Evolutionary conservation across 2,888 invertebrate species (phyloP).

Genomic region (Prostheceraeus crozeri): DNA sequence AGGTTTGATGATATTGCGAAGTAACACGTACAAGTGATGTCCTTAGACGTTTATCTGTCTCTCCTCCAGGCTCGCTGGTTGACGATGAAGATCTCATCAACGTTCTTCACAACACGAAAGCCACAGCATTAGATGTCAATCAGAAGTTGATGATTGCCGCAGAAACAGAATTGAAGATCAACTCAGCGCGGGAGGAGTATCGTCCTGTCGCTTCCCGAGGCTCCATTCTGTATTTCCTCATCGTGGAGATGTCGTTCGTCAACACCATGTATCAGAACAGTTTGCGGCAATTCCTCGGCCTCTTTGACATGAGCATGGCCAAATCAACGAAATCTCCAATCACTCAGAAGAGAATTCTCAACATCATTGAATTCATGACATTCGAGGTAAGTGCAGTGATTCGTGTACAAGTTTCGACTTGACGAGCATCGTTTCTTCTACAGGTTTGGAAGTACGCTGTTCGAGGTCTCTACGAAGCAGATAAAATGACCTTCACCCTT

Average conservation of each 20-base stretch:
- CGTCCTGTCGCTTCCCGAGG: conserved; percentile 86
- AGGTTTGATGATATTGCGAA: too few species aligned
- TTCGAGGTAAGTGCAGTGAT: too few species aligned
- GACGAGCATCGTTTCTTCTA: too few species aligned
- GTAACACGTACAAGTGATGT: too few species aligned
- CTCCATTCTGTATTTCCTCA: conserved; percentile 85
- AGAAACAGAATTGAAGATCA: conserved; percentile 63
- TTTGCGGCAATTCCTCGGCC: conserved; percentile 79
- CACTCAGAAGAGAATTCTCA: conserved; percentile 69
- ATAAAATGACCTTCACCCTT: conserved; percentile 81
- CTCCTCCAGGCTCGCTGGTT: conserved; percentile 75
- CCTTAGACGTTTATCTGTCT: too few species aligned
- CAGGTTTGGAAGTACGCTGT: conserved; percentile 85
- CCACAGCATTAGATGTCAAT: conserved; percentile 66
- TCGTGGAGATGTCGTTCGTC: conserved; percentile 92
- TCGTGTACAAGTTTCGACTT: too few species aligned
- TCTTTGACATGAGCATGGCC: conserved; percentile 85
- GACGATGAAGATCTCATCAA: conserved; percentile 89
- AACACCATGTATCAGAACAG: conserved; percentile 95
- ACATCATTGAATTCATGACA: conserved; percentile 79
- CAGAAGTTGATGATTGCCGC: conserved; percentile 65
- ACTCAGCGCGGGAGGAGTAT: conserved; percentile 84
- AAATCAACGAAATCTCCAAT: conserved; percentile 71
- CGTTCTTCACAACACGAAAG: conserved; percentile 75
- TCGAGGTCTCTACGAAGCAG: conserved; percentile 81